A percentile compares a stretch with the other conserved stretches of the same genome.
Conservation (phyloP, 2,113 vertebrate species). For the Thymallus thymallus region DNA sequence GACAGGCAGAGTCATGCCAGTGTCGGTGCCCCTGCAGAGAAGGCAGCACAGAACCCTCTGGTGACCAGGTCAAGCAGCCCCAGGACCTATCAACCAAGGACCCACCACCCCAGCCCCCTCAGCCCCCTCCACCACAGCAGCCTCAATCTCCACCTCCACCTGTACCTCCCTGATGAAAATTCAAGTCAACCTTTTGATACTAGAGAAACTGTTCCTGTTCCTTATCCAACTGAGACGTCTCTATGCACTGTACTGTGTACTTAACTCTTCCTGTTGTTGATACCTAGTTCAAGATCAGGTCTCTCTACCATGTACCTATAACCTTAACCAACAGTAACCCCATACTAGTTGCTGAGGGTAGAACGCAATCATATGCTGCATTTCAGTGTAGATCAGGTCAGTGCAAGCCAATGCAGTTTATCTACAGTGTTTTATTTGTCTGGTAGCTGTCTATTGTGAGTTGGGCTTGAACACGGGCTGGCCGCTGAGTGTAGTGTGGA, state of each 20-base stretch:
- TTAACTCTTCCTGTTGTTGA: not conserved
- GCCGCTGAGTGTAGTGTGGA: too few relatives aligned
- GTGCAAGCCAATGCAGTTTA: not conserved
- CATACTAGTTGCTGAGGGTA: not conserved
- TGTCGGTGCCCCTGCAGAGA: slow-evolving; percentile 3
- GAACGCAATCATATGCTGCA: not conserved
- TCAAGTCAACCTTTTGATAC: not conserved
- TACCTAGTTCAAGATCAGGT: not conserved
- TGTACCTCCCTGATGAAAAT: not conserved
- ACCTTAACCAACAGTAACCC: not conserved
- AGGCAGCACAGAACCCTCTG: not conserved
- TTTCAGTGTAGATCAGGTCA: not conserved
- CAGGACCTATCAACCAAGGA: not conserved
- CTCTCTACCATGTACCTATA: not conserved
- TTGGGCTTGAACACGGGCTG: not conserved
- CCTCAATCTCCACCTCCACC: not conserved
- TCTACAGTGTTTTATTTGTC: not conserved
- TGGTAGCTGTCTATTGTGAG: not conserved
- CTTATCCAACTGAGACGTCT: not conserved
- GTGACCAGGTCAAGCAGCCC: not conserved
- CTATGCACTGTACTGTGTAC: too few relatives aligned
- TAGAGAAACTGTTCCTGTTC: not conserved
- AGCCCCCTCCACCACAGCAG: not conserved
- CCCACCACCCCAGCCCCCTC: too few relatives aligned
- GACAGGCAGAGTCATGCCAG: not conserved